phyloP scores from a whole-genome alignment of 30 jellyfish, hydroid and myxozoan genomes.

The Rhopilema esculentum region DNA sequence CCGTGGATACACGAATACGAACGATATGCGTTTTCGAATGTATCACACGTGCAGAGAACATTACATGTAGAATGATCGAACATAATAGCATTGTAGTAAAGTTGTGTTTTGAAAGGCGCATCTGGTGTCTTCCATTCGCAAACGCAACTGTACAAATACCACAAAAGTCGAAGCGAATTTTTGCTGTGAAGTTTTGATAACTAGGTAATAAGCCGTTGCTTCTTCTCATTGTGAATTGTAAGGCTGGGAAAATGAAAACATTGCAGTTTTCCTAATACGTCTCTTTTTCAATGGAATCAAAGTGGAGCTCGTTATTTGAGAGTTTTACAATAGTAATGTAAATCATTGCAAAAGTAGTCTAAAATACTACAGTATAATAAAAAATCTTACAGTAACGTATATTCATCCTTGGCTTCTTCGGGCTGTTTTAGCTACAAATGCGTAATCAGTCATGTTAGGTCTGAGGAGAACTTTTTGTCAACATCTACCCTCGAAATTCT shows the following conservation, averaged over 20 bases:
- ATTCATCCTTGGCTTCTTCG: no score
- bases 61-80: neutral
- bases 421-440: no score
- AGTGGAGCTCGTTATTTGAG: no score
- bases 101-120: constrained; percentile 36
- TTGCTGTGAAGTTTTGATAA: constrained; percentile 20
- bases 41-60: constrained; percentile 57
- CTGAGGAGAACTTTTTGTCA: no score
- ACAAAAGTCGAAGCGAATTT: constrained; percentile 12
- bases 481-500: no score
- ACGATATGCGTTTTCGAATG: neutral
- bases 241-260: neutral
- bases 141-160: constrained; percentile 28
- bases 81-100: constrained; percentile 1
- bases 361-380: no score
- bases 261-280: neutral
- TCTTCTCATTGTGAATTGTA: neutral
- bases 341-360: no score
- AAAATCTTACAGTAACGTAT: no score
- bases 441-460: no score
- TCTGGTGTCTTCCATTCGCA: constrained; percentile 21
- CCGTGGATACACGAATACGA: constrained; percentile 47
- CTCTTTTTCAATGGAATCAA: no score
- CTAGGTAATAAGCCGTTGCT: constrained; percentile 28
- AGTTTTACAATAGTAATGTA: neutral